Percentiles rank a stretch among this genome's conserved stretches.
phyloP scores from a whole-genome alignment of 2,888 invertebrate genomes.

The Petrophora chlorosata region DNA sequence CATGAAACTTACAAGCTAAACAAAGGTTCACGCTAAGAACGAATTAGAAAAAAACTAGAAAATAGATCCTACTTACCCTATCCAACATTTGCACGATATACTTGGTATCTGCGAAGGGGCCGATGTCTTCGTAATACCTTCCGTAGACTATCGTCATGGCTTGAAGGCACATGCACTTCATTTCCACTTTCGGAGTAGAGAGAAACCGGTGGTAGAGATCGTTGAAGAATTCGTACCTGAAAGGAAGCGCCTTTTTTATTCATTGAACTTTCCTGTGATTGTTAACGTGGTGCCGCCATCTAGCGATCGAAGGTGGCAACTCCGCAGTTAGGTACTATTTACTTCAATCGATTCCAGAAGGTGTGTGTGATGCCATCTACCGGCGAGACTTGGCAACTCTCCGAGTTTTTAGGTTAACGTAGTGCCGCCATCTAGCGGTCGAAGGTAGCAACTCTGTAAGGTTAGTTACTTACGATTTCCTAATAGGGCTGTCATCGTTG shows the following conservation, averaged over 20 bases:
- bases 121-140: slow-evolving; percentile 98
- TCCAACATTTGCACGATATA: slow-evolving; percentile 98
- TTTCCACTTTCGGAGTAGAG: slow-evolving; percentile 94
- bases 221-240: slow-evolving; percentile 97
- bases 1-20: too few species aligned
- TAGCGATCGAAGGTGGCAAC: too few species aligned
- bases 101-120: slow-evolving; percentile 97
- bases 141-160: slow-evolving; percentile 99
- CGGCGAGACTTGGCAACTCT: too few species aligned
- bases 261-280: too few species aligned
- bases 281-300: too few species aligned
- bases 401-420: too few species aligned
- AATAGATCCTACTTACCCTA: slow-evolving; percentile 84
- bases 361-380: too few species aligned
- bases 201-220: slow-evolving; percentile 99
- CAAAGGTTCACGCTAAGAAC: too few species aligned
- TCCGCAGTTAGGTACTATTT: too few species aligned
- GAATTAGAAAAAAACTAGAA: neutral
- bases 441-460: neutral
- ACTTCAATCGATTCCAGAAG: too few species aligned
- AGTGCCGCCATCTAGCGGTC: too few species aligned
- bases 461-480: slow-evolving; percentile 90
- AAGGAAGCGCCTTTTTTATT: slow-evolving; percentile 40
- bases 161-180: slow-evolving; percentile 99
- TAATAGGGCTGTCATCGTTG: slow-evolving; percentile 92